Conservation (phyloP, 2,113 vertebrate species). For the Riparia riparia region DNA sequence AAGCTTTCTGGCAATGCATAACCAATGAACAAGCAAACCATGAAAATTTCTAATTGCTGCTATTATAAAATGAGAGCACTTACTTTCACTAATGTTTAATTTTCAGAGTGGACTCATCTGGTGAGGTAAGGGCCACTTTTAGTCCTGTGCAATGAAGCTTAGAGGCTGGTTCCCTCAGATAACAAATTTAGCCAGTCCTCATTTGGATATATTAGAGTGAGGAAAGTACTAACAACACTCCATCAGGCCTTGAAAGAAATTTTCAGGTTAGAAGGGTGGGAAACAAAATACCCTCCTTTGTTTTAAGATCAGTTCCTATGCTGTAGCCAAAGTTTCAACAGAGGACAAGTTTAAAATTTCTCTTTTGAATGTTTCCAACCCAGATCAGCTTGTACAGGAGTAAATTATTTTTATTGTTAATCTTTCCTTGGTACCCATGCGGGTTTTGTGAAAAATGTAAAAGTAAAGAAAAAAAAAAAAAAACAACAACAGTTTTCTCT, state of each 20-base stretch:
- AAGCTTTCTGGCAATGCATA: background rate
- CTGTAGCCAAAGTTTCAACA: constrained; percentile 62
- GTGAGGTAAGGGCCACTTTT: background rate
- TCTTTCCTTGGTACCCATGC: constrained; percentile 75
- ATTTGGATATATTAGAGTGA: background rate
- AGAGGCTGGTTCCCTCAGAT: background rate
- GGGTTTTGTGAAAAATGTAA: constrained; percentile 78
- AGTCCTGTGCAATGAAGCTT: background rate
- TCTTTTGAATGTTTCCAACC: constrained; percentile 76
- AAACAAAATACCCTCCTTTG: background rate
- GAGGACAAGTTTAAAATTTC: constrained; percentile 57
- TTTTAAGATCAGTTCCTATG: constrained; percentile 33
- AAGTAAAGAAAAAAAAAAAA: constrained; percentile 30
- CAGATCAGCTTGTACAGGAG: constrained; percentile 63
- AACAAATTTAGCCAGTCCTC: background rate
- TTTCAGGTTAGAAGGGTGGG: background rate
- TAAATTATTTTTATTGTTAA: constrained; percentile 76
- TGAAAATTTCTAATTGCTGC: background rate
- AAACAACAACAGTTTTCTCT: constrained; percentile 54
- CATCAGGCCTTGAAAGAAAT: background rate
- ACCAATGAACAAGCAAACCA: background rate
- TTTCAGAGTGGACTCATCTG: background rate
- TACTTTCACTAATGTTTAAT: background rate
- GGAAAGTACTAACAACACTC: background rate
- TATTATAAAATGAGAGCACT: background rate